Base-by-base conservation (phyloP, 2,113 vertebrate genomes). In the Trinectes maculatus region DNA sequence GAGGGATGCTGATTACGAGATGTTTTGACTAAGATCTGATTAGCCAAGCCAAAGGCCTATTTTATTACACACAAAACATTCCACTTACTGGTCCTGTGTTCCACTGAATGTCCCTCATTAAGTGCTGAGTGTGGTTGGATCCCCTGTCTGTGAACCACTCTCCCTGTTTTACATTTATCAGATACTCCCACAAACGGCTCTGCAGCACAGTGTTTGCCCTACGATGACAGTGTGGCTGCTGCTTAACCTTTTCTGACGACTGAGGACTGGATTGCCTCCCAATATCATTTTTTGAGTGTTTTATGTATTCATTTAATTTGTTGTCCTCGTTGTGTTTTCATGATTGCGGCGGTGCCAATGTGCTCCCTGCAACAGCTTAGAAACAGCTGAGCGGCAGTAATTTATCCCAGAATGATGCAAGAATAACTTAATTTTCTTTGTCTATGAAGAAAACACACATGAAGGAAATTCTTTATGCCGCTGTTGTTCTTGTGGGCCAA, bases 11-110 rank as follows among this genome's bases (percentile, higher is more conserved):
- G 89, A 92, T 91, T 89, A 91, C 83, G 66, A 89, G 81, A 88
- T 91, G 85, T 89, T 89, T 91, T 88, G 86, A 85, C 87, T 86
- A 80, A 90, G 84, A 91, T 87, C 81, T 90, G 85, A 91, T 92
- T 91, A 91, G 89, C 84, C 84, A 82, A 90, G 82, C 85, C 87
- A 88, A 85, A 90, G 83, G 70, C 89, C 85, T 87, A 88, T 89
- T 92, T 92, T 87, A 90, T 92, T 92, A 87, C 90, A 91, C 83
- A 74, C 82, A 78, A 84, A 88, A 86, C 90, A 90, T 89, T 90
- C 83, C 89, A 85, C 76, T 85, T 79, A 83, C 81, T 82, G 79
- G 80, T 85, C 75, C 87, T 86, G 84, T 80, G 82, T 90, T 88
- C 85, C 79, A 85, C 74, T 44, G 78, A 67, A 31, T 60, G 81